Evolutionary conservation across 2,888 invertebrate species (phyloP).

Genomic region (Lymantria dispar): DNA sequence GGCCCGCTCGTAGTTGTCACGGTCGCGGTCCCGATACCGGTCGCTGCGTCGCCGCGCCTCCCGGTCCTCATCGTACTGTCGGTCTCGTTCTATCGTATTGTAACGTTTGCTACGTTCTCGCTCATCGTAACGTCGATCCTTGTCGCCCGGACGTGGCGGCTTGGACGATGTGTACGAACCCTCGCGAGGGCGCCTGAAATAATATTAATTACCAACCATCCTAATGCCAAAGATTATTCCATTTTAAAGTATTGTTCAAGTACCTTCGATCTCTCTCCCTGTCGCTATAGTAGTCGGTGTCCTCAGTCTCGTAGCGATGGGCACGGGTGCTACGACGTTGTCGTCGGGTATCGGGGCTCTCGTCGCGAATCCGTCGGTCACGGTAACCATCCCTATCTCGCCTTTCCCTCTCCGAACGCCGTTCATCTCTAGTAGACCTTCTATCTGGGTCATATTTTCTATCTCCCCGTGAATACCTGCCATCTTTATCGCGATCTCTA

Average conservation of each 20-base stretch:
- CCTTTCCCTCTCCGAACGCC: slow-evolving; percentile 56
- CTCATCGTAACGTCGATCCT: slow-evolving; percentile 58
- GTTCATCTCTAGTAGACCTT: slow-evolving; percentile 49
- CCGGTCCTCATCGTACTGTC: slow-evolving; percentile 51
- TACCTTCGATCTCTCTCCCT: slow-evolving; percentile 81
- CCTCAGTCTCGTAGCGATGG: slow-evolving; percentile 84
- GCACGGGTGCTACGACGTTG: slow-evolving; percentile 62
- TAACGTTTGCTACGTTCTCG: slow-evolving; percentile 52
- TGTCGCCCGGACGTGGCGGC: slow-evolving; percentile 67
- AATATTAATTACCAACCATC: background rate
- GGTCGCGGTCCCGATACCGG: slow-evolving; percentile 35
- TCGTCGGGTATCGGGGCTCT: slow-evolving; percentile 57
- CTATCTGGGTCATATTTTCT: slow-evolving; percentile 59
- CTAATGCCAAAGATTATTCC: background rate
- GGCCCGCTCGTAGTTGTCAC: slow-evolving; percentile 51
- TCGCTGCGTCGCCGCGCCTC: slow-evolving; percentile 46
- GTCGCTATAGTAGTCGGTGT: slow-evolving; percentile 87
- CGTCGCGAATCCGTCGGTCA: slow-evolving; percentile 47
- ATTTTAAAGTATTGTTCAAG: background rate
- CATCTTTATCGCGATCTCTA: slow-evolving; percentile 51
- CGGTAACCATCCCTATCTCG: slow-evolving; percentile 42
- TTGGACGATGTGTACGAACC: slow-evolving; percentile 72
- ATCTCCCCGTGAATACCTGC: slow-evolving; percentile 59
- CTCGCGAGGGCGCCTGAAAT: slow-evolving; percentile 71
- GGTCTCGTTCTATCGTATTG: slow-evolving; percentile 58